Evolutionary conservation across 2,797 vertebrate genomes (phyloP).

Genomic region (Discoglossus pictus): DNA sequence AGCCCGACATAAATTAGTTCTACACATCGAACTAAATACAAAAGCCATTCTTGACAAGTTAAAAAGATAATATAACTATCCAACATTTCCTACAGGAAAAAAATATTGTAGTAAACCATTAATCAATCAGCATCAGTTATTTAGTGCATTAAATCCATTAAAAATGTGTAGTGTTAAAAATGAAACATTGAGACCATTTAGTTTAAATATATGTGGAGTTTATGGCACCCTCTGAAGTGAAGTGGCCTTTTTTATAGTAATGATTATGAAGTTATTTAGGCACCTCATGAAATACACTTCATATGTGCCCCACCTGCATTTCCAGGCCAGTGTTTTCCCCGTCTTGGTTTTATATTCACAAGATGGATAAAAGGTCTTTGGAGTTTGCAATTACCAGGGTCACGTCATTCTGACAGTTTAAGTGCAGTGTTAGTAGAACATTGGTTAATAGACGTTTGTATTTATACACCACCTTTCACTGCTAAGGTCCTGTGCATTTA

Average conservation of each 20-base stretch:
- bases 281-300: neutral
- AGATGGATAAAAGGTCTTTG: neutral
- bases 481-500: too few relatives aligned
- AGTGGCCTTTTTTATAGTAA: constrained; percentile 9
- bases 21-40: too few relatives aligned
- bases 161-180: too few relatives aligned
- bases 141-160: too few relatives aligned
- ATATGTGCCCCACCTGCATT: neutral
- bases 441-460: too few relatives aligned
- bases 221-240: neutral
- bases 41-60: too few relatives aligned
- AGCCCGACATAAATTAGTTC: too few relatives aligned
- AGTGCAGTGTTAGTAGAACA: neutral
- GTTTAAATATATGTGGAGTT: neutral
- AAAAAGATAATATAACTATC: too few relatives aligned
- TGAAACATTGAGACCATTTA: neutral
- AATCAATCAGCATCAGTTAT: too few relatives aligned
- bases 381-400: neutral
- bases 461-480: too few relatives aligned
- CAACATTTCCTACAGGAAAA: too few relatives aligned
- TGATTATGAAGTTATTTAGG: constrained; percentile 1
- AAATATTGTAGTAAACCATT: too few relatives aligned
- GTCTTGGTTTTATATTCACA: neutral
- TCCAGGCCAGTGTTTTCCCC: neutral
- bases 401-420: neutral